Evolutionary conservation across 2,113 vertebrate genomes (phyloP), one percentile per base, ranked within the genome.

Genomic region (Ornithorhynchus anatinus): DNA sequence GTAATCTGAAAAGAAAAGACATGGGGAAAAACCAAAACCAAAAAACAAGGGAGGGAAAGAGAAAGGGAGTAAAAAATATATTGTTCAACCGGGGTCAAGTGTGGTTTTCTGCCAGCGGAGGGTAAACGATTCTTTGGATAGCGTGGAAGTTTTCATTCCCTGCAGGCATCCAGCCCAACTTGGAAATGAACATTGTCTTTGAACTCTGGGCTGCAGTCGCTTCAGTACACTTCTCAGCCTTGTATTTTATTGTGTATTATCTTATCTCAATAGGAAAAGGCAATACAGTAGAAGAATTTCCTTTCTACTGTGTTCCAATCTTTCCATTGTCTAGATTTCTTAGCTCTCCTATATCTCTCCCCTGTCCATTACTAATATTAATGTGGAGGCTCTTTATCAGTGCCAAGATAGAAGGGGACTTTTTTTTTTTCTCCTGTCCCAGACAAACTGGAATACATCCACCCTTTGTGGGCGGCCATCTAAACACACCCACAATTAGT

Each of bases 261-360:
- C 91, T 94, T 91, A 94, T 93, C 89, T 71, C 90, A 84, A 89
- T 88, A 91, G 92, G 92, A 93, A 93, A 82, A 94, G 89, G 91
- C 91, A 93, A 92, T 92, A 90, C 86, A 92, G 92, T 88, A 91
- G 91, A 91, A 92, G 92, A 91, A 91, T 93, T 92, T 92, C 89
- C 92, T 94, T 89, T 84, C 86, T 78, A 79, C 62, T 23, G 81
- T 87, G 72, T 77, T 90, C 84, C 82, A 90, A 89, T 88, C 87
- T 86, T 65, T 87, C 89, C 87, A 94, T 95, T 96, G 96, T 96
- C 90, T 82, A 82, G 68, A 56, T 76, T 85, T 84, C 79, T 75
- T 50, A 78, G 82, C 51, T 56, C 47, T 0, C 1, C 64, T 29
- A 57, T 75, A 1, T 70, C 70, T 23, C 12, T 2, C 77, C 60